Conservation (phyloP, 2,888 invertebrate genomes). For the Cerastoderma edule region DNA sequence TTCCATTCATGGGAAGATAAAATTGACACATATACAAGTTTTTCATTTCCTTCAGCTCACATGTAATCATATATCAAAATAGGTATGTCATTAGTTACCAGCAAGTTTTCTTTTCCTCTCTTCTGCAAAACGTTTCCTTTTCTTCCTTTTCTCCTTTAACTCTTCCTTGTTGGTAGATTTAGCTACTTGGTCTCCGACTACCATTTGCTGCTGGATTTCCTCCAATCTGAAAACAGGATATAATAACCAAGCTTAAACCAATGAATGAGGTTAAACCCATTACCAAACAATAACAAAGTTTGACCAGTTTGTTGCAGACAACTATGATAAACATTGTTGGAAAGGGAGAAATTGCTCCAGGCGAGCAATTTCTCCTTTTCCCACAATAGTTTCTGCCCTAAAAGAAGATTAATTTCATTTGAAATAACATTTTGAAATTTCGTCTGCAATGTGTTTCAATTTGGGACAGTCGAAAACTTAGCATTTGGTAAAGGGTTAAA, state of each 20-base stretch:
- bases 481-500: too few species aligned
- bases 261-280: neutral
- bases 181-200: conserved; percentile 92
- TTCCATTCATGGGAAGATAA: too few species aligned
- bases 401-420: too few species aligned
- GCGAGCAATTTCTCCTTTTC: conserved; percentile 1
- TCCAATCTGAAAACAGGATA: conserved; percentile 82
- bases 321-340: too few species aligned
- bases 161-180: conserved; percentile 89
- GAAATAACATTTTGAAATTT: too few species aligned
- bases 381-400: neutral
- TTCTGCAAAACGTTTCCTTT: conserved; percentile 89
- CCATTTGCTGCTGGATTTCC: conserved; percentile 89
- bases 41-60: too few species aligned
- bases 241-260: neutral
- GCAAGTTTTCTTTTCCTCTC: conserved; percentile 83
- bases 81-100: too few species aligned
- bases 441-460: too few species aligned
- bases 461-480: too few species aligned
- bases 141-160: conserved; percentile 88
- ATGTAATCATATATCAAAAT: too few species aligned
- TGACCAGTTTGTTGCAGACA: too few species aligned
- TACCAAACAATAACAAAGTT: neutral
- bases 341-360: neutral
- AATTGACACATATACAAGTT: too few species aligned